Percentiles rank a stretch among this genome's conserved stretches.
Conservation (phyloP, 2,797 vertebrate species). For the Babyrousa celebensis region DNA sequence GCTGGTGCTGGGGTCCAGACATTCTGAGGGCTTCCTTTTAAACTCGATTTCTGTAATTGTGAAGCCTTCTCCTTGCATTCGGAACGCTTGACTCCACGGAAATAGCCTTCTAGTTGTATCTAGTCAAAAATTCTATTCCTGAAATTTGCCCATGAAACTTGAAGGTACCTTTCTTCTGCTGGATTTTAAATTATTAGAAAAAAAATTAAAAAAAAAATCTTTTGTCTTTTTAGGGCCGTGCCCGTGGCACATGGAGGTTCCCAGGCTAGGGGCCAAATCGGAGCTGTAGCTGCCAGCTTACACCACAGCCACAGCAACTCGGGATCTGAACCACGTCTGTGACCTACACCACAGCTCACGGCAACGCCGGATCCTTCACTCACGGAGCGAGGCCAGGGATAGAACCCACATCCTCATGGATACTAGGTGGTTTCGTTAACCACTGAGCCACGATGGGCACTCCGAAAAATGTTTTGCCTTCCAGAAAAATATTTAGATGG, state of each 20-base stretch:
- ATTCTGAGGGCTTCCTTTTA: neutral
- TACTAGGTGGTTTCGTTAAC: no score
- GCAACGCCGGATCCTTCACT: no score
- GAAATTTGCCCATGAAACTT: constrained; percentile 22
- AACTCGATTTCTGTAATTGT: neutral
- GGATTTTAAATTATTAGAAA: constrained; percentile 1
- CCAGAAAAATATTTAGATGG: constrained; percentile 42
- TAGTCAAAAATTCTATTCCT: neutral
- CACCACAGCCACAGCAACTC: no score
- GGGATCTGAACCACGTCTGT: no score
- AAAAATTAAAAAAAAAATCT: neutral
- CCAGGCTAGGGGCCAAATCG: no score
- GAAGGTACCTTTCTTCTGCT: constrained; percentile 19
- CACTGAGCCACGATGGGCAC: no score
- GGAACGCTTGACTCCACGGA: neutral
- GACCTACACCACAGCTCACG: no score
- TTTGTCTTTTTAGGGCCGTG: no score
- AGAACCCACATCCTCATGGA: no score
- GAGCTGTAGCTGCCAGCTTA: no score
- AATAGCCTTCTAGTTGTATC: neutral
- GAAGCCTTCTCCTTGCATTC: constrained; percentile 21
- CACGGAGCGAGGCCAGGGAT: no score
- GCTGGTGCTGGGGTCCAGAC: neutral
- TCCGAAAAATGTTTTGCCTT: neutral
- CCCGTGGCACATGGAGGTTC: no score